phyloP scores from a whole-genome alignment of 1,140 invertebrate species.

The Macrocentrus cingulum region DNA sequence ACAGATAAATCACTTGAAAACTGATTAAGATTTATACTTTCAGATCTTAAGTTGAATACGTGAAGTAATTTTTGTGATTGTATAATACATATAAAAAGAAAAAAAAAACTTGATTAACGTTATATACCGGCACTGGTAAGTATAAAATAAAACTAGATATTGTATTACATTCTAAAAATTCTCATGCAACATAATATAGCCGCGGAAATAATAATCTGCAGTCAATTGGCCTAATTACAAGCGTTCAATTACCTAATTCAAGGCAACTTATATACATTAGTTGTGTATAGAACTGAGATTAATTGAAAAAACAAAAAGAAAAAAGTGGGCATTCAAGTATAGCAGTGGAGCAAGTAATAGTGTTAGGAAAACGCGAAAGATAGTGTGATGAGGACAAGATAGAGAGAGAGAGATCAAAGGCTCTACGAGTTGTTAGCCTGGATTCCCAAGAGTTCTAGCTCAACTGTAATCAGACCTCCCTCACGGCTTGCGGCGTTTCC shows the following conservation, averaged over 20 bases:
- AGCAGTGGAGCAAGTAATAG: neutral
- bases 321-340: neutral
- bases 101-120: neutral
- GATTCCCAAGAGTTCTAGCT: constrained; percentile 14
- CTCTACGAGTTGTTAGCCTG: constrained; percentile 13
- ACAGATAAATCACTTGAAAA: no score
- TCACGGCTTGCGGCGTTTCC: constrained; percentile 21
- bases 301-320: neutral
- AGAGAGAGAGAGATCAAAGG: constrained; percentile 5
- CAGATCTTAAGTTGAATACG: no score
- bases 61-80: no score
- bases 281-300: neutral
- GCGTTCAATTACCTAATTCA: constrained; percentile 1
- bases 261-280: neutral
- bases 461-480: constrained; percentile 18
- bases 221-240: neutral
- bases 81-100: neutral
- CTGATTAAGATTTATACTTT: no score
- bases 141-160: neutral
- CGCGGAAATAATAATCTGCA: neutral
- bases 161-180: neutral
- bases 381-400: neutral
- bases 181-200: neutral
- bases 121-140: neutral
- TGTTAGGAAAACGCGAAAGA: constrained; percentile 4